Evolutionary conservation across 1,140 invertebrate species (phyloP), one percentile per base, ranked within the genome.

Genomic region (Papilio machaon): DNA sequence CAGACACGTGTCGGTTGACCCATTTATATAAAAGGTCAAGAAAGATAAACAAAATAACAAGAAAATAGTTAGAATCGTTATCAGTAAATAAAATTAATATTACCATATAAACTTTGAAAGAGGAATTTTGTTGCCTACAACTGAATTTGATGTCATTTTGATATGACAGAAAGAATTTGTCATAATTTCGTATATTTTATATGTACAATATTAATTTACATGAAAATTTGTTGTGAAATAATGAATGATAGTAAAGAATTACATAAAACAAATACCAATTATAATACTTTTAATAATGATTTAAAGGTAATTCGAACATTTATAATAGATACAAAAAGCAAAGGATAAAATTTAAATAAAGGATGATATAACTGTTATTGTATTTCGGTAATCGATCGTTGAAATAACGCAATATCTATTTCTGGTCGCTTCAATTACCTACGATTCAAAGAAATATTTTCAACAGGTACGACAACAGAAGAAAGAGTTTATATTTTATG

Each of bases 211-310:
- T 30, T 70, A 38, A 70, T 70, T 70, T 70, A 35, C 15, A 70
- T 43, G 13, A 67, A 79, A 79, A 67, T 64, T 47, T 47, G 23
- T 10, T 19, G 77, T 79, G 2, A 46, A 19, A 79, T 46, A 38
- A 60, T 19, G 35, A 60, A 78, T 58, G 13, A 60, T 23, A 38
- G 38, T 79, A 67, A 67, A 19, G 19, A 79, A 79, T 19, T 79
- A 19, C 38, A 67, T 79, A 64, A 47, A 79, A 43, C 38, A 10
- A 60, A 46, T 19, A 23, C 58, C 10, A 87, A 81, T 83, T 91
- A 91, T 70, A 84, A 87, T 54, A 90, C 89, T 43, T 91, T 91
- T 84, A 13, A 60, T 79, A 78, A 83, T 84, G 83, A 85, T 38
- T 75, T 77, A 70, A 81, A 88, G 87, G 88, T 90, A 89, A 81